Conservation (phyloP, 2,888 invertebrate genomes). For the Drosophila lutescens region DNA sequence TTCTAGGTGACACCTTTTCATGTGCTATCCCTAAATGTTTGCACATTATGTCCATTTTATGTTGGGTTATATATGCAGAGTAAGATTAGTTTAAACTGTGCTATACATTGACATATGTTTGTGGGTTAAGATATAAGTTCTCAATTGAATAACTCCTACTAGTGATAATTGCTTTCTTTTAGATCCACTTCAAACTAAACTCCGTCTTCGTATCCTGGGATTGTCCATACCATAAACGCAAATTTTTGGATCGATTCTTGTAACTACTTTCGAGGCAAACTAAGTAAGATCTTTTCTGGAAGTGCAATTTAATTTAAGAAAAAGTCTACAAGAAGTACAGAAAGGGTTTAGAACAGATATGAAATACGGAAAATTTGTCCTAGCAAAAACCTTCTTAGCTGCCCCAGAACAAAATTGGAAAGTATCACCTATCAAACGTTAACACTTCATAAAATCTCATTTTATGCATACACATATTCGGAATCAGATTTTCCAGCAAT, state of each 20-base stretch:
- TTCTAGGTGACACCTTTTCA: neutral
- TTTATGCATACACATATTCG: constrained; percentile 7
- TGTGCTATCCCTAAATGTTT: constrained; percentile 48
- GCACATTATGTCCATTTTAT: constrained; percentile 63
- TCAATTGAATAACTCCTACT: constrained; percentile 3
- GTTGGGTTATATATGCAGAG: constrained; percentile 30
- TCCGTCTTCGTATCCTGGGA: constrained; percentile 62
- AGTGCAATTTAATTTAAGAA: neutral
- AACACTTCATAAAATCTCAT: constrained; percentile 17
- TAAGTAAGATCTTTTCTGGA: neutral
- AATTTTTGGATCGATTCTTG: constrained; percentile 67
- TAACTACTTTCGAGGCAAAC: constrained; percentile 38
- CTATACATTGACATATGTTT: constrained; percentile 40
- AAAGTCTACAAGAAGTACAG: neutral
- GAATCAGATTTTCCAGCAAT: constrained; percentile 15
- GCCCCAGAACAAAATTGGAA: constrained; percentile 32
- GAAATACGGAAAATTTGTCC: neutral
- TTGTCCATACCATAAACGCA: constrained; percentile 79
- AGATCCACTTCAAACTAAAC: constrained; percentile 49
- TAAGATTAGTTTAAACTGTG: constrained; percentile 38
- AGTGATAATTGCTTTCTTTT: constrained; percentile 29
- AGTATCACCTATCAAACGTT: constrained; percentile 13
- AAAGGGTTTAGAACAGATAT: neutral
- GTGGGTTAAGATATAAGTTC: constrained; percentile 15
- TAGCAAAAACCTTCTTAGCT: constrained; percentile 29